Percentiles rank a stretch among this genome's conserved stretches.
Conservation (phyloP, 2,888 invertebrate species). For the Drosophila putrida region DNA sequence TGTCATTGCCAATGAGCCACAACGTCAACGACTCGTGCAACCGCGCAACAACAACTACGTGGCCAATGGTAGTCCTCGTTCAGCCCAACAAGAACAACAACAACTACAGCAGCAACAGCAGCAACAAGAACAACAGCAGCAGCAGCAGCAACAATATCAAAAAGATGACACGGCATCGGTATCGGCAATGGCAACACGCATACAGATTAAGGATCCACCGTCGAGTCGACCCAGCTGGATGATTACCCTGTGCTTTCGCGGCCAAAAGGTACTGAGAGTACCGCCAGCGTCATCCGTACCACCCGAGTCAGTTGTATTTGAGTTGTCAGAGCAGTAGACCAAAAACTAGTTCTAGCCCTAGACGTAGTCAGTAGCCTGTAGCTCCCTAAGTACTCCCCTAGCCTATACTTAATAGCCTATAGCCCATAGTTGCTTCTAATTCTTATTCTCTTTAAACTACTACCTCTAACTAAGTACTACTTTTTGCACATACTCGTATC, state of each 20-base stretch:
- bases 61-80: constrained; percentile 4
- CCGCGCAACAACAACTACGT: constrained; percentile 50
- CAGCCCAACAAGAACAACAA: neutral
- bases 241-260: constrained; percentile 83
- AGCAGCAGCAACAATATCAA: constrained; percentile 28
- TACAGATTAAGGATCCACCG: constrained; percentile 56
- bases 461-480: neutral
- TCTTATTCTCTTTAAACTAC: neutral
- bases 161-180: constrained; percentile 26
- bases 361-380: constrained; percentile 46
- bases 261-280: constrained; percentile 85
- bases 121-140: constrained; percentile 39
- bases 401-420: constrained; percentile 1
- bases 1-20: constrained; percentile 65
- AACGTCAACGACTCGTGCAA: constrained; percentile 44
- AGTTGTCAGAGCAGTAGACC: constrained; percentile 85
- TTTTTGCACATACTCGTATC: constrained; percentile 3
- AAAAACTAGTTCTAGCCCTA: constrained; percentile 58
- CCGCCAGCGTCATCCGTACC: constrained; percentile 85
- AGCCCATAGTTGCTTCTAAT: constrained; percentile 2
- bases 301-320: constrained; percentile 86
- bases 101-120: constrained; percentile 24
- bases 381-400: constrained; percentile 14
- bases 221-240: constrained; percentile 78
- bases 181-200: constrained; percentile 44